Evolutionary conservation across 92 coral and sea anemone species (phyloP).

Genomic region (Actinernus sp.): DNA sequence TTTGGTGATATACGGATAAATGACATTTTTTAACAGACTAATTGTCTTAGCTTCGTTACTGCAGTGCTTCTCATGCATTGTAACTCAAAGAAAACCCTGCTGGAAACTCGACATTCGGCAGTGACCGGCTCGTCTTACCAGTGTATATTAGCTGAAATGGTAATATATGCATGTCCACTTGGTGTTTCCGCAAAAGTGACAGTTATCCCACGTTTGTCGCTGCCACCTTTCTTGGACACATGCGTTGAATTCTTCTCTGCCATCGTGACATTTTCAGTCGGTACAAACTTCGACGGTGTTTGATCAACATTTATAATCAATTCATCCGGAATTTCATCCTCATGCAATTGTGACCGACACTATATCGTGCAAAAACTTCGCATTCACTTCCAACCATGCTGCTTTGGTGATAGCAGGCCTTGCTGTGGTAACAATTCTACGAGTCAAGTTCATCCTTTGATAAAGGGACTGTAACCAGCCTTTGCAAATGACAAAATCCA

Average conservation of each 20-base stretch:
- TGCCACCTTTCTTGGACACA: constrained; percentile 65
- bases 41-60: constrained; percentile 61
- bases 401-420: constrained; percentile 53
- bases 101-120: constrained; percentile 48
- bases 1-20: constrained; percentile 40
- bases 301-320: too few relatives aligned
- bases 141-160: too few relatives aligned
- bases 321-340: constrained; percentile 31
- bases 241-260: constrained; percentile 61
- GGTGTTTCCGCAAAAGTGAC: constrained; percentile 52
- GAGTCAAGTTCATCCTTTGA: constrained; percentile 51
- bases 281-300: constrained; percentile 47
- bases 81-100: constrained; percentile 53
- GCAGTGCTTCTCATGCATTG: constrained; percentile 57
- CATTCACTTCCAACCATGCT: constrained; percentile 47
- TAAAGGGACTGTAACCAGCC: constrained; percentile 62
- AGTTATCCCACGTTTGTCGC: constrained; percentile 62
- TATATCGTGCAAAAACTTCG: constrained; percentile 44
- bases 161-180: constrained; percentile 35
- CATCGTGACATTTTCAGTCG: constrained; percentile 65
- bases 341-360: constrained; percentile 18
- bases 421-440: constrained; percentile 47
- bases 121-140: too few relatives aligned
- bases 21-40: constrained; percentile 39
- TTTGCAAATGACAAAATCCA: constrained; percentile 34